Evolutionary conservation across 2,888 invertebrate species (phyloP).

Genomic region (Pherbina coryleti): DNA sequence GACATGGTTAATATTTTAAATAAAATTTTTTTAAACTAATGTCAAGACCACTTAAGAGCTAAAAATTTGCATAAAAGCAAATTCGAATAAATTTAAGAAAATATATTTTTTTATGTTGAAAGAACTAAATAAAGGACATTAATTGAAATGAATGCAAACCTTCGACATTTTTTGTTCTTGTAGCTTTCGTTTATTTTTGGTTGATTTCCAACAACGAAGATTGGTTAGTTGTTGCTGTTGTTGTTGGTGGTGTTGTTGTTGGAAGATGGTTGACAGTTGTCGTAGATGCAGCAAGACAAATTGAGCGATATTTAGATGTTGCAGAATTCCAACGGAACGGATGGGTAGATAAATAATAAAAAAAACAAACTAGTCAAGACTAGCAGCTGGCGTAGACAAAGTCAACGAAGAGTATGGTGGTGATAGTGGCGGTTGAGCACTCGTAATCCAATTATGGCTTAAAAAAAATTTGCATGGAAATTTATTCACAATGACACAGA

Average conservation of each 20-base stretch:
- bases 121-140: neutral
- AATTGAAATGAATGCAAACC: conserved; percentile 27
- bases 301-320: neutral
- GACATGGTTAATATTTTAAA: neutral
- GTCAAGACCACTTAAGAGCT: no score
- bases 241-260: neutral
- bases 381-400: neutral
- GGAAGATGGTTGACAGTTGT: neutral
- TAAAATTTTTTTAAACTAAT: no score
- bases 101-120: neutral
- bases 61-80: no score
- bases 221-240: conserved; percentile 1
- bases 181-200: conserved; percentile 30
- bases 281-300: conserved; percentile 10
- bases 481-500: conserved; percentile 10
- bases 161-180: conserved; percentile 40
- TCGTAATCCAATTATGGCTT: conserved; percentile 41
- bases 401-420: neutral
- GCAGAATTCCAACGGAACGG: neutral
- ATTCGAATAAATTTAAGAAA: neutral
- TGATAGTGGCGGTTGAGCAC: neutral
- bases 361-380: neutral
- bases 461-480: conserved; percentile 32
- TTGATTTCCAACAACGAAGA: neutral
- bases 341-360: neutral